phyloP scores from a whole-genome alignment of 2,113 vertebrate genomes.

The Phalacrocorax carbo region DNA sequence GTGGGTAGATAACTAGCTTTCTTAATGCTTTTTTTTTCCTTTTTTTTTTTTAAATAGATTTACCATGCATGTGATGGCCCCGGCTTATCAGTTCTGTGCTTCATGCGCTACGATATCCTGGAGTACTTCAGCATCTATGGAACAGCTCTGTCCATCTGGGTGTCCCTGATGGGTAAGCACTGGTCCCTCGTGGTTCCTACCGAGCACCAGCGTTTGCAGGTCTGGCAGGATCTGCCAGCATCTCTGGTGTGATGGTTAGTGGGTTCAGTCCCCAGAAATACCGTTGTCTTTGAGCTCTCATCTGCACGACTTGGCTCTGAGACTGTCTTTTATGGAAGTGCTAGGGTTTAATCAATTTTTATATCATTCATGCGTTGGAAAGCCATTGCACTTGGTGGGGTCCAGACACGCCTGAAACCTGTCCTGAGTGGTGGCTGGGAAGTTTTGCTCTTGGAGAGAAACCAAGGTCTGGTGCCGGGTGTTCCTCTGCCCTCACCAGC shows the following conservation, averaged over 20 bases:
- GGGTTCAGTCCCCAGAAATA: not conserved
- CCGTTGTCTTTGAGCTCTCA: not conserved
- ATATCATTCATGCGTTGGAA: not conserved
- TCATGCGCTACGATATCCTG: slow-evolving; percentile 89
- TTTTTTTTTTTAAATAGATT: not conserved
- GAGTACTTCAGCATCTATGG: slow-evolving; percentile 94
- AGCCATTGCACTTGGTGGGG: fast-evolving
- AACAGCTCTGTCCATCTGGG: slow-evolving; percentile 95
- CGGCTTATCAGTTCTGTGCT: slow-evolving; percentile 87
- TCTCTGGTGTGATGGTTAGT: not conserved
- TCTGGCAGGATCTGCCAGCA: not conserved
- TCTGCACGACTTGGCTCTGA: not conserved
- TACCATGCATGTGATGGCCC: slow-evolving; percentile 88
- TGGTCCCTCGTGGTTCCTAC: fast-evolving
- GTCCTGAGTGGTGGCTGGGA: not conserved
- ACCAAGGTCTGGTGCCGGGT: not conserved
- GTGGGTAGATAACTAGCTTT: not conserved
- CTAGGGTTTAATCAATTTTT: not conserved
- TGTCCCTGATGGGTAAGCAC: slow-evolving; percentile 88
- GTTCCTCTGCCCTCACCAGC: not conserved
- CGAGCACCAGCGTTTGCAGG: fast-evolving
- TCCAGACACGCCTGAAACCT: not conserved
- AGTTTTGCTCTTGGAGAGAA: not conserved
- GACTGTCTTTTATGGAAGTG: not conserved
- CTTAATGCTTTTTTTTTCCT: not conserved